phyloP scores from a whole-genome alignment of 92 coral and sea anemone genomes.

The Siderastrea radians region DNA sequence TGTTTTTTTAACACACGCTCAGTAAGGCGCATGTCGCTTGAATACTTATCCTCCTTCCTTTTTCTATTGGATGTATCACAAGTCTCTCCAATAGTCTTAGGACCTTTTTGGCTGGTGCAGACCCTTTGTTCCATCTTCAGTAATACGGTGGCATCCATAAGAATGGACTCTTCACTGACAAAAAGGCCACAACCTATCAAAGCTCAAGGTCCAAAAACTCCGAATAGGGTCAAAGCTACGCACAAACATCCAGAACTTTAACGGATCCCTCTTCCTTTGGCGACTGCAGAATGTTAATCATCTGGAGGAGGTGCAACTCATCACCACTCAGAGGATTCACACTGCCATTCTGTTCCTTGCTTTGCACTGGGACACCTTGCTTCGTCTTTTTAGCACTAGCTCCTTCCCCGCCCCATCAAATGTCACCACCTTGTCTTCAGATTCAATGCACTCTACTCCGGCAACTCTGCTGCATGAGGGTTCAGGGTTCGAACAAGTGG shows the following conservation, averaged over 20 bases:
- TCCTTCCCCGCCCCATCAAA: not conserved
- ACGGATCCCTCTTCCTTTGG: constrained; percentile 20
- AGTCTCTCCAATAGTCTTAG: not conserved
- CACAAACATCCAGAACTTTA: not conserved
- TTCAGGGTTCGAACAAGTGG: not conserved
- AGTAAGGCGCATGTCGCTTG: not conserved
- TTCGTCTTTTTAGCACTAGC: not conserved
- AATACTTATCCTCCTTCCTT: not conserved
- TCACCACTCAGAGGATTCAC: not conserved
- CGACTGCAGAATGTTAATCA: constrained; percentile 21
- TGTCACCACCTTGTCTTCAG: no score
- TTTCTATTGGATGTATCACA: not conserved
- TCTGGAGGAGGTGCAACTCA: constrained; percentile 10
- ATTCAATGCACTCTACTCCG: not conserved
- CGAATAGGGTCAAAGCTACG: not conserved
- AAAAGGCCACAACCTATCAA: no score
- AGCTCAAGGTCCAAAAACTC: no score
- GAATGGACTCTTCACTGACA: no score
- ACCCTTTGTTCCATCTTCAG: not conserved
- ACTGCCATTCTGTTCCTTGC: not conserved
- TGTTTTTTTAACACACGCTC: not conserved
- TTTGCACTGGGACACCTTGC: not conserved
- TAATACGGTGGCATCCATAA: not conserved
- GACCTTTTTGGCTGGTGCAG: not conserved
- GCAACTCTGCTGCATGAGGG: not conserved